Percentiles rank a stretch among this genome's conserved stretches.
Conservation (phyloP, 2,797 vertebrate genomes). For the Erpetoichthys calabaricus region DNA sequence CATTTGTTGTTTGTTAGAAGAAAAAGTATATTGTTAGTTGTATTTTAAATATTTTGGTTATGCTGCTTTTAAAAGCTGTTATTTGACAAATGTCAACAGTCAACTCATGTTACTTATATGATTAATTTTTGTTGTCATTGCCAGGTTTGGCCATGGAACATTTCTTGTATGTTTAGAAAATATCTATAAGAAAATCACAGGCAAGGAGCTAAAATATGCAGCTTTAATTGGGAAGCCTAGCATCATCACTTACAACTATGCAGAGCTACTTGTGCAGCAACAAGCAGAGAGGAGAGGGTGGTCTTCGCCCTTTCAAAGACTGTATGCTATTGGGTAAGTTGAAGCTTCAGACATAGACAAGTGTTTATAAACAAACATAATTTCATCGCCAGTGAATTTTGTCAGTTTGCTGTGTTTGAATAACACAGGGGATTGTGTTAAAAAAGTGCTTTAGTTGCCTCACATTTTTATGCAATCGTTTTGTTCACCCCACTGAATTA, state of each 20-base stretch:
- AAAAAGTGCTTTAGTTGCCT: no score
- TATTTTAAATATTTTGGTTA: no score
- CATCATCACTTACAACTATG: slow-evolving; percentile 78
- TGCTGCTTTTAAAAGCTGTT: no score
- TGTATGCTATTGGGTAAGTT: slow-evolving; percentile 86
- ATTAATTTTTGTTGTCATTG: slow-evolving; percentile 8
- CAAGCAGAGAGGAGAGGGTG: slow-evolving; percentile 74
- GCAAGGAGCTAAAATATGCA: slow-evolving; percentile 71
- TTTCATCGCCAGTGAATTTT: no score
- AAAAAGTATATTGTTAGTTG: no score
- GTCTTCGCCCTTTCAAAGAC: slow-evolving; percentile 58
- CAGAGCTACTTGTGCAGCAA: slow-evolving; percentile 61
- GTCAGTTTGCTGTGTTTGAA: no score
- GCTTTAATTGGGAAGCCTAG: slow-evolving; percentile 89
- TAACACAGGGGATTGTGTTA: no score
- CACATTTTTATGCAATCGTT: no score
- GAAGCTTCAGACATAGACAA: not conserved
- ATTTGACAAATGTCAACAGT: not conserved
- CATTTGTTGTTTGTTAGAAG: no score
- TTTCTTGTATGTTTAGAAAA: slow-evolving; percentile 83
- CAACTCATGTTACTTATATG: not conserved
- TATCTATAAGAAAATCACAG: slow-evolving; percentile 84
- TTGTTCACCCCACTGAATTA: no score
- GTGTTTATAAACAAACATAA: not conserved
- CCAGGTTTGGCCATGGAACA: slow-evolving; percentile 86